Base-by-base conservation (phyloP, 92 coral and sea anemone species). In the Nematostella vectensis region DNA sequence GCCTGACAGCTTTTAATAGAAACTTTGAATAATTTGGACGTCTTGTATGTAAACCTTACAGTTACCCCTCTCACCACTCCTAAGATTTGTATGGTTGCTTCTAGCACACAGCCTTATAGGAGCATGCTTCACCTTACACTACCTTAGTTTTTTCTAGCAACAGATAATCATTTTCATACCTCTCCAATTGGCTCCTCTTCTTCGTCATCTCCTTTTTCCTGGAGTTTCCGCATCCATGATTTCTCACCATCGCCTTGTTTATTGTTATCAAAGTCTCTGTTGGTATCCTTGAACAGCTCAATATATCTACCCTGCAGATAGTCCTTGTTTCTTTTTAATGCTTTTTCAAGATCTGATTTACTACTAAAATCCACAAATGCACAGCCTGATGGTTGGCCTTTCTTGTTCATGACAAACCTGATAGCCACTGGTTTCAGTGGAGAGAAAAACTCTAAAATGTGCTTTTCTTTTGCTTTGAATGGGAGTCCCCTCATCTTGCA, bases 401-500 rank as follows among this genome's bases (percentile, higher is more conserved):
- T 64, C 28, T 60, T 62, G 55, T 81, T 80, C 29, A 74, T 73
- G 4, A 88, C 79, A 18, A 91, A 50, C 17, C 98, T 56, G 31
- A 91, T 71, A 26, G 67, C 71, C 30, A 74, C 71, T 29, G 70
- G 48, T 54, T 62, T 75, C n/a, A 87, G 20, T 0, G 98, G 98
- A 10, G 84, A 68, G 56, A 91, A 82, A 53, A 91, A 91, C 33
- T 86, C 88, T 26, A 1, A 65, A 51, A 91, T 82, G 24, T 86
- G 78, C 47, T 82, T 65, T 43, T 86, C 80, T 56, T 82, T 86
- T 10, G 71, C 67, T 48, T 67, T 71, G 64, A 91, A 91, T 31
- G 98, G 98, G 10, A 91, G 47, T 22, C 98, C 98, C 64, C 93
- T 75, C 83, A 91, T 71, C 53, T 91, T 91, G 3, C 81, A 40